A percentile compares a stretch with the other conserved stretches of the same genome.
Evolutionary conservation across 2,113 vertebrate species (phyloP).

Genomic region (Laterallus jamaicensis): DNA sequence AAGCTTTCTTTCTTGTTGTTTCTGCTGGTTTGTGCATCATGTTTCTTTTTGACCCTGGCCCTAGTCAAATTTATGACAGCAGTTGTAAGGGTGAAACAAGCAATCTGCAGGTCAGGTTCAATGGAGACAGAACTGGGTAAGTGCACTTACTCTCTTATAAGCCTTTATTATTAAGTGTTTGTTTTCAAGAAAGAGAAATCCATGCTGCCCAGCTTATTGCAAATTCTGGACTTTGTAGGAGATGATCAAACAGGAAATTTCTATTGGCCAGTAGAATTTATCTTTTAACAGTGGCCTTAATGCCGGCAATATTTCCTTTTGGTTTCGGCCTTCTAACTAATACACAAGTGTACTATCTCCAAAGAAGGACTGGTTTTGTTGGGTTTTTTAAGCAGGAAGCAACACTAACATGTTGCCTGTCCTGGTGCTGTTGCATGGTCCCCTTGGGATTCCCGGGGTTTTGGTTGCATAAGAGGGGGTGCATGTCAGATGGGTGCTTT

Average conservation of each 20-base stretch:
- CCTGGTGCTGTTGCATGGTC: background rate
- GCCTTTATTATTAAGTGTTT: slow-evolving; percentile 68
- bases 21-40: slow-evolving; percentile 36
- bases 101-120: slow-evolving; percentile 72
- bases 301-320: background rate
- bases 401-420: slow-evolving; percentile 33
- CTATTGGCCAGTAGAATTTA: slow-evolving; percentile 2
- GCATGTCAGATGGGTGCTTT: background rate
- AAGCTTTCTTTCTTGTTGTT: slow-evolving; percentile 26
- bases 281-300: slow-evolving; percentile 48
- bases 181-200: slow-evolving; percentile 71
- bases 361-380: background rate
- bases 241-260: slow-evolving; percentile 39
- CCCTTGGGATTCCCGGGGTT: slow-evolving; percentile 16
- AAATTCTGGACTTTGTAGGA: slow-evolving; percentile 55
- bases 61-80: slow-evolving; percentile 70
- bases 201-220: slow-evolving; percentile 51
- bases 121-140: slow-evolving; percentile 69
- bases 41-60: slow-evolving; percentile 69
- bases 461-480: background rate
- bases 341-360: background rate
- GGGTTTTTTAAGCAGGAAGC: background rate
- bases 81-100: slow-evolving; percentile 45
- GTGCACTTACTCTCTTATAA: slow-evolving; percentile 70
- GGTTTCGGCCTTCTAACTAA: background rate